Conservation (phyloP, 2,888 invertebrate genomes). For the Fragum whitleyi region DNA sequence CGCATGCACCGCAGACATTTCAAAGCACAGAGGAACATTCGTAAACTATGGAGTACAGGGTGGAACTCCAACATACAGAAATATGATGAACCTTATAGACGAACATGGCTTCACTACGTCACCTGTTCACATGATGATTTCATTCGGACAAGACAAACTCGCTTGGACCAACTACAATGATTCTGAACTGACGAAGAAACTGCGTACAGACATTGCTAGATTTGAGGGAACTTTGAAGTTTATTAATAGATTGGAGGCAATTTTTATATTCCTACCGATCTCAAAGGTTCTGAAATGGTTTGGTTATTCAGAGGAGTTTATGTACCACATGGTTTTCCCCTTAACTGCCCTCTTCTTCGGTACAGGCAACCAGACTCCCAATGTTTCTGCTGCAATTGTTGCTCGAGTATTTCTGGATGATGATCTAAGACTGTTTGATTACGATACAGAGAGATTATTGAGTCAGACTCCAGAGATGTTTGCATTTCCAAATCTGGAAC, state of each 20-base stretch:
- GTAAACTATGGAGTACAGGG: slow-evolving; percentile 74
- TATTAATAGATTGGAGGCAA: slow-evolving; percentile 72
- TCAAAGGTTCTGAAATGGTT: slow-evolving; percentile 73
- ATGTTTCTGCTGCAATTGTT: slow-evolving; percentile 77
- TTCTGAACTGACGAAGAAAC: slow-evolving; percentile 68
- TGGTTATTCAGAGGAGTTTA: slow-evolving; percentile 77
- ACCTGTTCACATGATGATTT: slow-evolving; percentile 77
- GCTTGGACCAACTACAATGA: slow-evolving; percentile 78
- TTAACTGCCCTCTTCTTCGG: slow-evolving; percentile 79
- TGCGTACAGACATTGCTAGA: slow-evolving; percentile 71
- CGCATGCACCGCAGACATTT: slow-evolving; percentile 61
- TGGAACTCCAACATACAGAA: slow-evolving; percentile 75
- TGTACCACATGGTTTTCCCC: slow-evolving; percentile 77
- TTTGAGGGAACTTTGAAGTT: slow-evolving; percentile 72
- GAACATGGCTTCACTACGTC: slow-evolving; percentile 71
- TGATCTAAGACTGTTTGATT: slow-evolving; percentile 77
- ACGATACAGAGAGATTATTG: slow-evolving; percentile 72
- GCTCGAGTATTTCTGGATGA: slow-evolving; percentile 79
- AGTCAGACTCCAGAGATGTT: slow-evolving; percentile 80
- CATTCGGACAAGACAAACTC: slow-evolving; percentile 75
- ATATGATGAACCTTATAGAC: slow-evolving; percentile 73
- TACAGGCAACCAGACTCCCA: slow-evolving; percentile 78
- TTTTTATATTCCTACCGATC: slow-evolving; percentile 78
- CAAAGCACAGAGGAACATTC: slow-evolving; percentile 48
- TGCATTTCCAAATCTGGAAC: slow-evolving; percentile 75